Conservation (phyloP, 2,113 vertebrate genomes). For the Formicarius rufipectus region DNA sequence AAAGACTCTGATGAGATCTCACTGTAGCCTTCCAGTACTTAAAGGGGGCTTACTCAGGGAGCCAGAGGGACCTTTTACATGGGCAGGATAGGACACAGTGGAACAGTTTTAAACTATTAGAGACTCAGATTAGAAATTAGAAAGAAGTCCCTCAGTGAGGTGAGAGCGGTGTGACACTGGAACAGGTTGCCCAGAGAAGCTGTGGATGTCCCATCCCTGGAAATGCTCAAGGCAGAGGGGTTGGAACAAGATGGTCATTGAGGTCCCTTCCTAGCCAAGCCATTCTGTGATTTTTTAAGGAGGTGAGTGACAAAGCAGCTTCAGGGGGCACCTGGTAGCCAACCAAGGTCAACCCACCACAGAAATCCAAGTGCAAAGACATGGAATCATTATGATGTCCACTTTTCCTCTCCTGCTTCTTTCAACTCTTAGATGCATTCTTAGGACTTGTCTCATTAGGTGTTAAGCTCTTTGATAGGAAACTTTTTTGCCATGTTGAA, state of each 20-base stretch:
- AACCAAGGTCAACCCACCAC: neutral
- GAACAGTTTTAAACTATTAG: neutral
- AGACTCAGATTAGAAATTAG: neutral
- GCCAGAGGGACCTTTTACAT: no score
- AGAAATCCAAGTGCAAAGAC: neutral
- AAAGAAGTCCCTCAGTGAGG: neutral
- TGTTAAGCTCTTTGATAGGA: neutral
- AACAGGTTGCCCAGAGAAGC: neutral
- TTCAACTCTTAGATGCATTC: neutral
- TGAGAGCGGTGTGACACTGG: neutral
- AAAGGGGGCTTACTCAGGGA: no score
- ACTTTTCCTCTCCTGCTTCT: neutral
- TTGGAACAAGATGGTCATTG: no score
- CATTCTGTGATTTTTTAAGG: no score
- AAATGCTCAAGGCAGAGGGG: no score
- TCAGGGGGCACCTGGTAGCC: no score
- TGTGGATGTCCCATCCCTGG: neutral
- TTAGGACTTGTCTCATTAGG: neutral
- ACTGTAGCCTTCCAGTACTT: no score
- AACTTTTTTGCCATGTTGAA: neutral
- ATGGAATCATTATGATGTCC: neutral
- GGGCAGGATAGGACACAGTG: neutral
- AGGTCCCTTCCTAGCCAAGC: no score
- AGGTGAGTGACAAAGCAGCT: no score
- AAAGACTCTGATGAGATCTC: neutral